Base-by-base conservation (phyloP, 2,113 vertebrate species). In the Poeciliopsis prolifica region DNA sequence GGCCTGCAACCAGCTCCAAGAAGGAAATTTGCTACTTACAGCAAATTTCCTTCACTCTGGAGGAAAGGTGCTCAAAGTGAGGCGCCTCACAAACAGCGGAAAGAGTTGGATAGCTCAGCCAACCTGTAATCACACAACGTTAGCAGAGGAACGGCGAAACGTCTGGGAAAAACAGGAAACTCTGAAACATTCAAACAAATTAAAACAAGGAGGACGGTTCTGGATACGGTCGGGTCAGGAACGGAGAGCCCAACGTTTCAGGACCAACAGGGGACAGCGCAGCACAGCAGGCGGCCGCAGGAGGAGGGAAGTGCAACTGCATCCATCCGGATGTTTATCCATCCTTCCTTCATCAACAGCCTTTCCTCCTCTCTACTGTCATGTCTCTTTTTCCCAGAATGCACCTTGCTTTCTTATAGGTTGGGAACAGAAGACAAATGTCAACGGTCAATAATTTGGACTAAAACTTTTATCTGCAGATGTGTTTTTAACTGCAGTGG, bases 171-270 rank as follows among this genome's bases (percentile, higher is more conserved):
- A 93, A 84, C 64, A 72, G 74, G 65, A 91, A 92, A 93, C 91
- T 88, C 84, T 87, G 67, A 95, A 95, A 94, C 94, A 94, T 94
- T 93, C 89, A 94, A 93, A 88, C 86, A 93, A 95, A 94, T 90
- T 75, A 92, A 79, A 86, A 90, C 90, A 54, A 87, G 73, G 68
- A 77, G 70, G 86, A 86, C 31, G 31, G 31, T 35, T 35, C 35
- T 35, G 35, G 35, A 35, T 10, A 10, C 9, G 35, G 74, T 68
- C 74, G 77, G 51, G 60, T 65, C 31, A 0, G 74, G 72, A 71
- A 84, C 70, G 65, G 35, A 79, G 76, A 28, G 72, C 19, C 35
- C 9, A 8, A 11, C 9, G 35, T 35, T 35, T 35, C 35, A 35
- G 35, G 35, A 35, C 35, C 35, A 35, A 35, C 35, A 35, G 35